A percentile compares a stretch with the other conserved stretches of the same genome.
These are phyloP conservation scores for Lepus europaeus DNA, from an alignment of 2,113 vertebrate genomes.

Conservation along the genomic window DNA sequence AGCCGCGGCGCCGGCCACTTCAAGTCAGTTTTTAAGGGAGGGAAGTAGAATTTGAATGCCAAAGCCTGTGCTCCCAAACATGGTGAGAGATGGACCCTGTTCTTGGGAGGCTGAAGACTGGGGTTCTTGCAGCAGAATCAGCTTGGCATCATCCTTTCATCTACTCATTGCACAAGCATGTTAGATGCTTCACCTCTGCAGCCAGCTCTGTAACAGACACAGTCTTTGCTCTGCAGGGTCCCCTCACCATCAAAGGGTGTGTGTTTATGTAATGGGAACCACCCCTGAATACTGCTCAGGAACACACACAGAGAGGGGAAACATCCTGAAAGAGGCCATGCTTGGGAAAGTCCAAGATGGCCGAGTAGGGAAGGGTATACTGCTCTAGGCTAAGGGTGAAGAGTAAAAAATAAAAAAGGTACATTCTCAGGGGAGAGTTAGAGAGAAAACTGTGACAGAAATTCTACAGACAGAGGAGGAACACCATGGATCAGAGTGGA, in stretches of 20 bases:
- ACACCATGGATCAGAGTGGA: too few relatives aligned
- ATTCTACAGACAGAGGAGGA: too few relatives aligned
- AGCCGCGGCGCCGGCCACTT: too few relatives aligned
- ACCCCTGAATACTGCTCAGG: neutral
- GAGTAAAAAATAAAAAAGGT: too few relatives aligned
- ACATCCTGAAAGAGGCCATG: neutral
- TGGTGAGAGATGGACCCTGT: neutral
- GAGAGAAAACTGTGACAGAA: too few relatives aligned
- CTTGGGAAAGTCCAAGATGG: neutral
- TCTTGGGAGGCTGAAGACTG: neutral
- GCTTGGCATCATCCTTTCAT: neutral
- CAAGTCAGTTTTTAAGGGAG: neutral
- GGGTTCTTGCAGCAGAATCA: neutral
- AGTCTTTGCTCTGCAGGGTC: neutral
- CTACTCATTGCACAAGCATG: neutral
- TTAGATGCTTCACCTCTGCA: neutral
- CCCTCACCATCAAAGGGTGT: neutral
- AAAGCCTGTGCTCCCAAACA: neutral
- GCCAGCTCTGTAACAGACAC: neutral
- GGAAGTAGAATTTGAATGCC: neutral
- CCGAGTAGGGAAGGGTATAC: too few relatives aligned
- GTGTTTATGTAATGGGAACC: neutral
- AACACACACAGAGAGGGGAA: neutral
- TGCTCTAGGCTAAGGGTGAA: too few relatives aligned
- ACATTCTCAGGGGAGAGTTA: too few relatives aligned